phyloP scores from a whole-genome alignment of 2,888 invertebrate species.

The Cancer borealis region DNA sequence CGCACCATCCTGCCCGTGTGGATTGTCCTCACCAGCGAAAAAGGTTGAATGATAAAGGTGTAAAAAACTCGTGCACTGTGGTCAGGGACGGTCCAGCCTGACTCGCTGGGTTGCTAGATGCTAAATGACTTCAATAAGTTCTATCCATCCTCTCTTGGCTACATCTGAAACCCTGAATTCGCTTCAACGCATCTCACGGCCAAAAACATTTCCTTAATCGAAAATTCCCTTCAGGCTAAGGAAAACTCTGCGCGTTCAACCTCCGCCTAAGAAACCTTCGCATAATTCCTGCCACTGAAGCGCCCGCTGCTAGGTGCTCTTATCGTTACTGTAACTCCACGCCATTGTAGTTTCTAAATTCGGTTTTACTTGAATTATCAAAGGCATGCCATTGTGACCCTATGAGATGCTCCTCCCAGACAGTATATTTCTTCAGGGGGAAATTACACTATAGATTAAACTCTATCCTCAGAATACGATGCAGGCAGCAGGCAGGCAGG shows the following conservation, averaged over 20 bases:
- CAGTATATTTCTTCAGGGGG: background rate
- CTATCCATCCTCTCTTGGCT: conserved; percentile 63
- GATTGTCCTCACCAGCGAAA: conserved; percentile 32
- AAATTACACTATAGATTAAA: conserved; percentile 7
- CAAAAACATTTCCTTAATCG: conserved; percentile 44
- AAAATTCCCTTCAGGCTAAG: background rate
- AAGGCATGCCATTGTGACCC: conserved; percentile 40
- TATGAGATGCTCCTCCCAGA: background rate
- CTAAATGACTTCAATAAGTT: conserved; percentile 74
- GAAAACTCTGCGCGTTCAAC: background rate
- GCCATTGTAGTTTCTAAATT: conserved; percentile 56
- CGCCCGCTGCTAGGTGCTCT: conserved; percentile 28
- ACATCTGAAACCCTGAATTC: conserved; percentile 59
- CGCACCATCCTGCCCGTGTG: background rate
- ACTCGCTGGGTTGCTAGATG: conserved; percentile 66
- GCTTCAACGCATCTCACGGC: conserved; percentile 53
- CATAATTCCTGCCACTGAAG: background rate
- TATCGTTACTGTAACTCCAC: conserved; percentile 57
- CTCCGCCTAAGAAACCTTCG: conserved; percentile 28
- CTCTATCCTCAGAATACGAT: background rate
- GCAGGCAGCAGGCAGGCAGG: background rate
- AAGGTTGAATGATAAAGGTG: conserved; percentile 61
- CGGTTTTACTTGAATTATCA: conserved; percentile 48
- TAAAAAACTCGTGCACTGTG: conserved; percentile 60
- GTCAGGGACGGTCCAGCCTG: conserved; percentile 57